A percentile compares a stretch with the other conserved stretches of the same genome.
These are phyloP conservation scores for Clanis bilineata DNA, from an alignment of 2,888 invertebrate species.

Conservation along the genomic window DNA sequence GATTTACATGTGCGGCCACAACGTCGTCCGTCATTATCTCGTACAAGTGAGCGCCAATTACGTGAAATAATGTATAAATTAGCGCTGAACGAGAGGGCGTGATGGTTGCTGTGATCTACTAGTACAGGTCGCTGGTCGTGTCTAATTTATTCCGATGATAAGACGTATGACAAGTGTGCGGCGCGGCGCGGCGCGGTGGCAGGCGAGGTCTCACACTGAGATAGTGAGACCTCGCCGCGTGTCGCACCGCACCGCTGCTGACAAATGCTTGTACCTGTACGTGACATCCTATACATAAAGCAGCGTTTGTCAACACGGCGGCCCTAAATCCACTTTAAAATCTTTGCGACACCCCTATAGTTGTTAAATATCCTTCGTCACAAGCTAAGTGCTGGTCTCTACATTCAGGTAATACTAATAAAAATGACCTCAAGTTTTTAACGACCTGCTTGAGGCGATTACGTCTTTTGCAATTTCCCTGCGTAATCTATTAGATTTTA, in stretches of 20 bases:
- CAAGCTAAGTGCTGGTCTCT: no score
- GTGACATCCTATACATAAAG: background rate
- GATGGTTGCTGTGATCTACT: constrained; percentile 28
- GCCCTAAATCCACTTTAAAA: no score
- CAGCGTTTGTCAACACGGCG: no score
- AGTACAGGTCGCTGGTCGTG: constrained; percentile 29
- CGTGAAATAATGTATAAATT: constrained; percentile 30
- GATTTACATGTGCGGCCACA: constrained; percentile 19
- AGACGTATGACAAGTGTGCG: constrained; percentile 30
- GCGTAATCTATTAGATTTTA: no score
- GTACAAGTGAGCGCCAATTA: constrained; percentile 22
- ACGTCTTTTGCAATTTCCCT: no score
- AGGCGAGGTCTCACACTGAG: constrained; percentile 27
- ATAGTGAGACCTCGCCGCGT: no score
- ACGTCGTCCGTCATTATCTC: constrained; percentile 28
- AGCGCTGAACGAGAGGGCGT: constrained; percentile 29
- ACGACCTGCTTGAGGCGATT: no score
- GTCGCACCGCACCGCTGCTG: no score
- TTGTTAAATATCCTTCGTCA: no score
- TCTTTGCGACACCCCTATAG: no score
- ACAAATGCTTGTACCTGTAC: background rate
- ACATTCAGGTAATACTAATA: no score
- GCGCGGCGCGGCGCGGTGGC: constrained; percentile 25
- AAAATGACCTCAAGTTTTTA: no score
- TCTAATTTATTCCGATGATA: constrained; percentile 42